A percentile compares a stretch with the other conserved stretches of the same genome.
These are phyloP conservation scores for Abrostola tripartita DNA, from an alignment of 2,888 invertebrate genomes.

Conservation along the genomic window DNA sequence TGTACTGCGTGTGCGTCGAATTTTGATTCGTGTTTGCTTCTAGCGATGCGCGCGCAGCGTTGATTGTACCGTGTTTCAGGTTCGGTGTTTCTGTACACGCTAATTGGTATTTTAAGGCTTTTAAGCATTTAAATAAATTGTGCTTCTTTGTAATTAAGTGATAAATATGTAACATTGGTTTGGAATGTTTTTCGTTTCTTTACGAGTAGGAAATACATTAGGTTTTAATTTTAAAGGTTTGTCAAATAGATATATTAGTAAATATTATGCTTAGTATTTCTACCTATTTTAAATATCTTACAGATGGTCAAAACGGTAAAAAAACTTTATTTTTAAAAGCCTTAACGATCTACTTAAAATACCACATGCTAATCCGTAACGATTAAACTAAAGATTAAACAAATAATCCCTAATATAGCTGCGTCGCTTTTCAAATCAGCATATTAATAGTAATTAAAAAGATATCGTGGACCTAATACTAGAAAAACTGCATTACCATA, in stretches of 20 bases:
- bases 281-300: too few species aligned
- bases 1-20: constrained; percentile 70
- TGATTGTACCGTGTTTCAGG: constrained; percentile 15
- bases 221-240: background rate
- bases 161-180: background rate
- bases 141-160: background rate
- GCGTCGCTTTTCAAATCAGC: constrained; percentile 16
- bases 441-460: constrained; percentile 31
- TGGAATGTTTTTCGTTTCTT: background rate
- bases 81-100: constrained; percentile 11
- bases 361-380: too few species aligned
- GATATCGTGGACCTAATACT: constrained; percentile 7
- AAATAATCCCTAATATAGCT: background rate
- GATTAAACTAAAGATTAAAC: background rate
- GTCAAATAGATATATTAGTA: too few species aligned
- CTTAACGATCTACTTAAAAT: too few species aligned
- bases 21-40: constrained; percentile 66
- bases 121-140: constrained; percentile 6
- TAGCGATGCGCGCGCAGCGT: constrained; percentile 36
- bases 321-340: too few species aligned
- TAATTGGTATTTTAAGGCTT: constrained; percentile 22
- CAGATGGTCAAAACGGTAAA: too few species aligned
- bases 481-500: constrained; percentile 38
- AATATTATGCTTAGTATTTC: too few species aligned
- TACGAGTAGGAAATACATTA: background rate